phyloP scores from a whole-genome alignment of 1,140 invertebrate genomes.

The Plectus sambesii region DNA sequence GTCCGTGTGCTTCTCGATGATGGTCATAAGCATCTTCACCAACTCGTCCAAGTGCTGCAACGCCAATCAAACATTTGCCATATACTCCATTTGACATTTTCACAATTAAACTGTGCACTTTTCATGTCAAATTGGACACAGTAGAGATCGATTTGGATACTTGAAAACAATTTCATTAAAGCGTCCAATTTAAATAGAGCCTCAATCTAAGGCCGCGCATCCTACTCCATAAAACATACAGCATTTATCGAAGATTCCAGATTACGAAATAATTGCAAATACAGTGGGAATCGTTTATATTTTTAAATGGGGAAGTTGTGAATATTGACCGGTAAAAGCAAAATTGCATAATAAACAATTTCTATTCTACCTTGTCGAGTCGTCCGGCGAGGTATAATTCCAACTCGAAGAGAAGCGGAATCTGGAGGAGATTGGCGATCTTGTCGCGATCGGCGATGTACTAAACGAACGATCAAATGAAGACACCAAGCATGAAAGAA shows the following conservation, averaged over 20 bases:
- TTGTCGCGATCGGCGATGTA: slow-evolving; percentile 93
- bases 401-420: slow-evolving; percentile 93
- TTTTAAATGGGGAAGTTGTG: background rate
- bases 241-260: background rate
- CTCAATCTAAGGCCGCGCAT: background rate
- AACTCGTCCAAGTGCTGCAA: slow-evolving; percentile 60
- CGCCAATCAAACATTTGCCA: slow-evolving; percentile 14
- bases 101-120: background rate
- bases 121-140: background rate
- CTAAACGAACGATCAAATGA: slow-evolving; percentile 29
- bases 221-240: too few relatives aligned
- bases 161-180: background rate
- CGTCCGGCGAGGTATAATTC: slow-evolving; percentile 86
- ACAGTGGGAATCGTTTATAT: too few relatives aligned
- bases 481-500: slow-evolving; percentile 3
- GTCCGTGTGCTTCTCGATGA: slow-evolving; percentile 77
- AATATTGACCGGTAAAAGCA: background rate
- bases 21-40: slow-evolving; percentile 65
- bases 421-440: slow-evolving; percentile 75
- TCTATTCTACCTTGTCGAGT: slow-evolving; percentile 62
- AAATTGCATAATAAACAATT: background rate
- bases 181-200: background rate
- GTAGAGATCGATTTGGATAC: background rate
- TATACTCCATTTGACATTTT: slow-evolving; percentile 1
- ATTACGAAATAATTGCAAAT: background rate